These are phyloP conservation scores for Phengaris alcon DNA, from an alignment of 2,888 invertebrate genomes.

Conservation along the genomic window DNA sequence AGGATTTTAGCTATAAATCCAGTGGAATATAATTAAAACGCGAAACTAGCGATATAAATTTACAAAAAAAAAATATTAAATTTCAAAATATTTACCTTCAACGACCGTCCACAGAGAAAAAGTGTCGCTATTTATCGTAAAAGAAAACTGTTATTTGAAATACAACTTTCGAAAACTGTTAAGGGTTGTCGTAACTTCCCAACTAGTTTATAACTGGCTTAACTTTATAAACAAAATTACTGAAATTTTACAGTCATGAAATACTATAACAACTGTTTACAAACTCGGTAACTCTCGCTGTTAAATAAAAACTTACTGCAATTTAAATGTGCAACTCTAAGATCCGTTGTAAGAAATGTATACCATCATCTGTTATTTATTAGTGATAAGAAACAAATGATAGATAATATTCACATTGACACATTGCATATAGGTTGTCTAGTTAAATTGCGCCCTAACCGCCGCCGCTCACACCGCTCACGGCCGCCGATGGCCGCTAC, in stretches of 20 bases:
- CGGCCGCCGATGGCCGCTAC: too few species aligned
- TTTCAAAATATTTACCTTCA: too few species aligned
- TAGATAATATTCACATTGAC: too few species aligned
- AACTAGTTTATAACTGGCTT: slow-evolving; percentile 8
- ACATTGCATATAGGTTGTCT: too few species aligned
- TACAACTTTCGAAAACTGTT: slow-evolving; percentile 2
- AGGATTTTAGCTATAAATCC: too few species aligned
- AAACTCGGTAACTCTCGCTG: background rate
- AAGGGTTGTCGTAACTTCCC: slow-evolving; percentile 9
- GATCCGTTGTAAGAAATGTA: too few species aligned
- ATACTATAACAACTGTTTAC: slow-evolving; percentile 8
- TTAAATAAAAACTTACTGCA: background rate
- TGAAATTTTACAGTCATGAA: slow-evolving; percentile 17
- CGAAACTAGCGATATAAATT: too few species aligned
- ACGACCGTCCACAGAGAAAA: background rate
- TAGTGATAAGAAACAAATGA: too few species aligned
- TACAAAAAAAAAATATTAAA: background rate
- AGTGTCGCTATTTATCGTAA: background rate
- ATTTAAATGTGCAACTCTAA: background rate
- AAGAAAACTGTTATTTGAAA: background rate
- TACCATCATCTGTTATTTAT: too few species aligned
- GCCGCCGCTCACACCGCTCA: too few species aligned
- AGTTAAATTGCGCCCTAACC: too few species aligned
- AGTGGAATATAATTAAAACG: too few species aligned
- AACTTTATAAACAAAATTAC: slow-evolving; percentile 24